Evolutionary conservation across 2,797 vertebrate species (phyloP).

Genomic region (Cephalopachus bancanus): DNA sequence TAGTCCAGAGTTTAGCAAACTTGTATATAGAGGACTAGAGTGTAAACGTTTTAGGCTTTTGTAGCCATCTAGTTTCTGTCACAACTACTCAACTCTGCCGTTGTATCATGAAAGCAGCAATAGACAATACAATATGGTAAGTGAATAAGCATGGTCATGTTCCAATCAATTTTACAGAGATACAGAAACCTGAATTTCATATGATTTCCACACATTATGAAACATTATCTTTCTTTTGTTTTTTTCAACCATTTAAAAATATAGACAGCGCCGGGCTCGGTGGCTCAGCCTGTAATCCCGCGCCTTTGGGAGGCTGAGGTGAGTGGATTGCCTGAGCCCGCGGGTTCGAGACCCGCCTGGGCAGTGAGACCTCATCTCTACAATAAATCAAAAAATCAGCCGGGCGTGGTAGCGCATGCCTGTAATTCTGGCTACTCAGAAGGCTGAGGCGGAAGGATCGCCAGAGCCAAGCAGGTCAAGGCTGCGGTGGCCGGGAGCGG

Average conservation of each 20-base stretch:
- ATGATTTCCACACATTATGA: background rate
- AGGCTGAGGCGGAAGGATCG: no score
- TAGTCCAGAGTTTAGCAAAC: background rate
- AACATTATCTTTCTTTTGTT: slow-evolving; percentile 5
- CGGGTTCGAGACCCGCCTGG: no score
- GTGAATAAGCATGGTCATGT: background rate
- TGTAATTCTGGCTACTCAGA: no score
- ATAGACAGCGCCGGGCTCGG: background rate
- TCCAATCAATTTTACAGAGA: background rate
- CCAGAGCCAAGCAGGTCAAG: no score
- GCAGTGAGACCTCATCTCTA: no score
- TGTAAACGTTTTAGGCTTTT: background rate
- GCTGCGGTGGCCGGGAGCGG: no score
- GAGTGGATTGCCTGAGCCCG: no score
- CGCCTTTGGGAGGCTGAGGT: no score
- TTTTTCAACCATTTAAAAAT: background rate
- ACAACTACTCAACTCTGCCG: background rate
- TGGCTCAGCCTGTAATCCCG: no score
- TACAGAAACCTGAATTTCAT: background rate
- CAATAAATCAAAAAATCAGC: no score
- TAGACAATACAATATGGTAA: background rate
- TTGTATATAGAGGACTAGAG: background rate
- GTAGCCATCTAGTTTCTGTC: background rate
- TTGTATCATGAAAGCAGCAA: background rate
- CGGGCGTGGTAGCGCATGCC: no score